Percentiles rank a stretch among this genome's conserved stretches.
Conservation (phyloP, 2,113 vertebrate genomes). For the Phylloscopus trochiloides region DNA sequence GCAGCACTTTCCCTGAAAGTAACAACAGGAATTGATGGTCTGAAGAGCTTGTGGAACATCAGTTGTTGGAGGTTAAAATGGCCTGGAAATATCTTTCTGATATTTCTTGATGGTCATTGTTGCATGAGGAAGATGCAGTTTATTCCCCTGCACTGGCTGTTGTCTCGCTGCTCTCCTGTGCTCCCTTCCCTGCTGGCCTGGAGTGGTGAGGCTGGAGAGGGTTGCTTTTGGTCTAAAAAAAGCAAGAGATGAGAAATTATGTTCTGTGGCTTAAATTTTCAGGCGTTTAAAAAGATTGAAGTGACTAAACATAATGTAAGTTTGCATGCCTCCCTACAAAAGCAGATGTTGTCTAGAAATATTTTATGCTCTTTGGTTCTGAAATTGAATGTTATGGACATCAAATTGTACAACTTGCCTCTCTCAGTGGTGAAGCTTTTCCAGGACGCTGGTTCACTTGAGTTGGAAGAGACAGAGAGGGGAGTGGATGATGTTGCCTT, state of each 20-base stretch:
- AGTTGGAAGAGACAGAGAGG: neutral
- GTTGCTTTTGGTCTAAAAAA: neutral
- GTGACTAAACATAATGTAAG: neutral
- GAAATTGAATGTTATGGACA: neutral
- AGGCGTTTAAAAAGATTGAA: neutral
- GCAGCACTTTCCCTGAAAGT: neutral
- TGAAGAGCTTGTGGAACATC: neutral
- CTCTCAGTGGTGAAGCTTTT: neutral
- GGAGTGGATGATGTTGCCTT: neutral
- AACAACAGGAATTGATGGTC: neutral
- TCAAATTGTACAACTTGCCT: neutral
- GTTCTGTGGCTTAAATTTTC: neutral
- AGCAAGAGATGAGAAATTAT: neutral
- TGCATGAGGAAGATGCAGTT: neutral
- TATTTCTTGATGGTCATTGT: neutral
- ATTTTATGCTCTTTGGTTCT: conserved; percentile 6
- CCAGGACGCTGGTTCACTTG: neutral
- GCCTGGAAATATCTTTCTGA: neutral
- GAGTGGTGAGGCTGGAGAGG: neutral
- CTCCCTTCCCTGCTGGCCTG: neutral
- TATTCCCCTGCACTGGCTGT: neutral
- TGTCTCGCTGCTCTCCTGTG: neutral
- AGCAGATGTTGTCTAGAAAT: neutral
- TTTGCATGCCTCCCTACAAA: neutral
- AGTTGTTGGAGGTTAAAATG: neutral